phyloP scores from a whole-genome alignment of 2,888 invertebrate species.

The Drosophila barbarae region DNA sequence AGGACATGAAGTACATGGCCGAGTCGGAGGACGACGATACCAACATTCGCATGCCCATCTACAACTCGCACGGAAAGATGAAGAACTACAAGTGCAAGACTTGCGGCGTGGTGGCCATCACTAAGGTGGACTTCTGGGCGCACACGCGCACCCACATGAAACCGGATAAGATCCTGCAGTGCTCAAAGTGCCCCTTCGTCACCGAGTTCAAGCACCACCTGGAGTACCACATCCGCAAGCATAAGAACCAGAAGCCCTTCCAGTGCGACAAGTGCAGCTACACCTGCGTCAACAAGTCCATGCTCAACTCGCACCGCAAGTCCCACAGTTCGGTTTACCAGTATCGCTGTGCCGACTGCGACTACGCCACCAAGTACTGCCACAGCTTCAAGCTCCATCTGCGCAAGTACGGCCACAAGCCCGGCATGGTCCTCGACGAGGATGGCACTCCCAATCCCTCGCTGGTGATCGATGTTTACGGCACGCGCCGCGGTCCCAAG shows the following conservation, averaged over 20 bases:
- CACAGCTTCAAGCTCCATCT: constrained; percentile 97
- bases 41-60: constrained; percentile 81
- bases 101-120: constrained; percentile 90
- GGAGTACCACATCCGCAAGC: constrained; percentile 97
- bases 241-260: constrained; percentile 96
- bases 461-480: constrained; percentile 94
- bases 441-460: constrained; percentile 94
- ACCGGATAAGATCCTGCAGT: constrained; percentile 93
- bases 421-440: constrained; percentile 92
- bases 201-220: constrained; percentile 99
- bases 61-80: constrained; percentile 85
- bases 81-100: constrained; percentile 96
- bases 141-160: constrained; percentile 95
- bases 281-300: constrained; percentile 98
- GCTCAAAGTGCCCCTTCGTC: constrained; percentile 96
- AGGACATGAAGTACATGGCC: constrained; percentile 74
- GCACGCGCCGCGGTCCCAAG: constrained; percentile 92
- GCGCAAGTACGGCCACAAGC: constrained; percentile 93
- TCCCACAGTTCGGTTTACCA: constrained; percentile 96
- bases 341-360: constrained; percentile 95
- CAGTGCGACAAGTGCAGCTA: constrained; percentile 94
- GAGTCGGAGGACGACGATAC: constrained; percentile 78
- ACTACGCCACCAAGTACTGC: constrained; percentile 98
- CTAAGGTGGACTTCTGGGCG: constrained; percentile 96
- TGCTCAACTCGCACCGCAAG: constrained; percentile 98